phyloP scores from a whole-genome alignment of 2,888 invertebrate genomes.

The Phyllotreta cruciferae region DNA sequence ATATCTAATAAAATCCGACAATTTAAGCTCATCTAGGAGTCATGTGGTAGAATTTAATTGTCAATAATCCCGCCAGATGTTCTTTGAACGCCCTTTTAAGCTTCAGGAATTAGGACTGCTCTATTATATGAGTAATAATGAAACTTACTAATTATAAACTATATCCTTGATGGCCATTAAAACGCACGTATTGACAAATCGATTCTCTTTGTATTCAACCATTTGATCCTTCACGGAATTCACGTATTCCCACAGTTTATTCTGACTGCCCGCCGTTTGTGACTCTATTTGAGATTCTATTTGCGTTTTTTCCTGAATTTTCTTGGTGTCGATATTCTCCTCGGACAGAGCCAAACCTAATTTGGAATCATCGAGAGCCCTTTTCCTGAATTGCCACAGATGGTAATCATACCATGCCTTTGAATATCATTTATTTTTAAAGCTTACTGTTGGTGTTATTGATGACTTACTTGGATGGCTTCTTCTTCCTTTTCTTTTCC shows the following conservation, averaged over 20 bases:
- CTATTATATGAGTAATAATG: not conserved
- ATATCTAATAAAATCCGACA: slow-evolving; percentile 1
- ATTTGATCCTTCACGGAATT: slow-evolving; percentile 37
- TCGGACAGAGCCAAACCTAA: slow-evolving; percentile 44
- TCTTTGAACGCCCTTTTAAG: not conserved
- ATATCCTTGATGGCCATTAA: slow-evolving; percentile 56
- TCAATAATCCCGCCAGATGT: no score
- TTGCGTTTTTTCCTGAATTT: slow-evolving; percentile 6
- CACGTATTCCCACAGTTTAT: slow-evolving; percentile 39
- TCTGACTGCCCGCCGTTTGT: slow-evolving; percentile 17
- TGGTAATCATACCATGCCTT: slow-evolving; percentile 49
- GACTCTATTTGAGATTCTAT: slow-evolving; percentile 11
- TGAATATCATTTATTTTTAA: not conserved
- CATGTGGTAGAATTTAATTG: no score
- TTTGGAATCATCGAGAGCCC: slow-evolving; percentile 50
- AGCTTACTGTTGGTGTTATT: slow-evolving; percentile 1
- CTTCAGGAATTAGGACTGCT: not conserved
- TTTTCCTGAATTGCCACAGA: slow-evolving; percentile 50
- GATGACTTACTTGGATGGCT: slow-evolving; percentile 21
- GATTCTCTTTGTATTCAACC: slow-evolving; percentile 40
- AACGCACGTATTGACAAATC: slow-evolving; percentile 52
- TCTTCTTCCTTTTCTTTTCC: slow-evolving; percentile 31
- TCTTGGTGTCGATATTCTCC: not conserved
- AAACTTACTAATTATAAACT: slow-evolving; percentile 56
- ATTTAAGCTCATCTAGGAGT: not conserved